phyloP scores from a whole-genome alignment of 2,888 invertebrate genomes.

The Odontomyia ornata region DNA sequence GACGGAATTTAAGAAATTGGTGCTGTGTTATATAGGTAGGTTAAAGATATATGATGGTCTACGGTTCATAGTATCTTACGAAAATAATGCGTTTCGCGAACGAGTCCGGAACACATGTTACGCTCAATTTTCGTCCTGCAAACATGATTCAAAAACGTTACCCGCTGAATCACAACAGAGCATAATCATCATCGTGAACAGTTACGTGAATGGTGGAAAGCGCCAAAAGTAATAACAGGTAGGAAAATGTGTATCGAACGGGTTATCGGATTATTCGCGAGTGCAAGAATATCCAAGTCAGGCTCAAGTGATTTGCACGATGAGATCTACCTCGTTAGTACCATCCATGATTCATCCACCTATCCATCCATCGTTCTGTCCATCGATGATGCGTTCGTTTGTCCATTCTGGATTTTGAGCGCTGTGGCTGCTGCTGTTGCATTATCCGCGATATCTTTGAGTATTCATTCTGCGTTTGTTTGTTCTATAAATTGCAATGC shows the following conservation, averaged over 20 bases:
- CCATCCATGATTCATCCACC: background rate
- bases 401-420: background rate
- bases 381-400: background rate
- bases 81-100: too few relatives aligned
- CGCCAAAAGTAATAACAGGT: slow-evolving; percentile 33
- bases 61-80: too few relatives aligned
- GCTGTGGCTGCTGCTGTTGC: background rate
- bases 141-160: too few relatives aligned
- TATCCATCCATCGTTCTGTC: background rate
- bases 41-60: too few relatives aligned
- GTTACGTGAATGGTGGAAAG: slow-evolving; percentile 10
- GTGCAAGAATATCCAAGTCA: background rate
- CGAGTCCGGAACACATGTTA: too few relatives aligned
- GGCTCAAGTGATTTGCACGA: background rate
- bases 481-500: slow-evolving; percentile 21
- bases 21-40: too few relatives aligned
- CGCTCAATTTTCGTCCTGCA: too few relatives aligned
- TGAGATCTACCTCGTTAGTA: slow-evolving; percentile 2
- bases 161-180: background rate
- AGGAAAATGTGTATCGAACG: slow-evolving; percentile 39
- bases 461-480: slow-evolving; percentile 27
- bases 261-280: slow-evolving; percentile 12
- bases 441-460: background rate
- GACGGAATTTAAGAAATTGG: too few relatives aligned
- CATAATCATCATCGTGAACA: slow-evolving; percentile 1